Conservation (phyloP, 2,113 vertebrate genomes). For the Baryphthengus martii region DNA sequence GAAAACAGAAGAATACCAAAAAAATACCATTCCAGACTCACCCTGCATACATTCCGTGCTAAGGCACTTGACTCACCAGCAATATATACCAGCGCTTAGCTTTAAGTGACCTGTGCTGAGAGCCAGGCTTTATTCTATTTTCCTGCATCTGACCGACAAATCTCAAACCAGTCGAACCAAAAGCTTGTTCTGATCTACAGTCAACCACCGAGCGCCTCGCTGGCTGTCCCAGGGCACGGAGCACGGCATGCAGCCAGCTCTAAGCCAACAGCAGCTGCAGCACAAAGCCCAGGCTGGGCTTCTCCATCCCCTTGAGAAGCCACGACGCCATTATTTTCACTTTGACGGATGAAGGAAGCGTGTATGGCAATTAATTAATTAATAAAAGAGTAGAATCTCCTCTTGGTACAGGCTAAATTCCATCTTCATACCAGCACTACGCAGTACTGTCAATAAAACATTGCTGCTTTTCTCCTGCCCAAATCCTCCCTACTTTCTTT, state of each 20-base stretch:
- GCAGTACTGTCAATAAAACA: not conserved
- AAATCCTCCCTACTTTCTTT: not conserved
- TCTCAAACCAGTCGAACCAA: not conserved
- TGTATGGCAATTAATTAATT: too few species aligned
- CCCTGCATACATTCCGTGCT: not conserved
- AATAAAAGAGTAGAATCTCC: not conserved
- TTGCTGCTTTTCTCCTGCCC: not conserved
- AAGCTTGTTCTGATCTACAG: not conserved
- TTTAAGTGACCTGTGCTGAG: not conserved
- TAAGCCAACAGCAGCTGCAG: not conserved
- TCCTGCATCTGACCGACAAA: not conserved
- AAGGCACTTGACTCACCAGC: not conserved
- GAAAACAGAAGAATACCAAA: not conserved
- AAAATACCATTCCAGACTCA: not conserved
- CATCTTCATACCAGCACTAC: not conserved
- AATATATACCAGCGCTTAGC: not conserved
- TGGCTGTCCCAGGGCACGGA: not conserved
- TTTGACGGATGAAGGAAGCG: not conserved
- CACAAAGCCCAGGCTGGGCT: not conserved
- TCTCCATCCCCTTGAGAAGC: not conserved
- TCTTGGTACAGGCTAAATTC: not conserved
- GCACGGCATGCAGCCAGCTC: not conserved
- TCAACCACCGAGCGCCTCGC: not conserved
- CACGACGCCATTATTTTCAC: fast-evolving
- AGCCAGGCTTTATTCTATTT: not conserved